Percentiles rank a stretch among this genome's conserved stretches.
Evolutionary conservation across 2,113 vertebrate genomes (phyloP).

Genomic region (Sinocyclocheilus anshuiensis): DNA sequence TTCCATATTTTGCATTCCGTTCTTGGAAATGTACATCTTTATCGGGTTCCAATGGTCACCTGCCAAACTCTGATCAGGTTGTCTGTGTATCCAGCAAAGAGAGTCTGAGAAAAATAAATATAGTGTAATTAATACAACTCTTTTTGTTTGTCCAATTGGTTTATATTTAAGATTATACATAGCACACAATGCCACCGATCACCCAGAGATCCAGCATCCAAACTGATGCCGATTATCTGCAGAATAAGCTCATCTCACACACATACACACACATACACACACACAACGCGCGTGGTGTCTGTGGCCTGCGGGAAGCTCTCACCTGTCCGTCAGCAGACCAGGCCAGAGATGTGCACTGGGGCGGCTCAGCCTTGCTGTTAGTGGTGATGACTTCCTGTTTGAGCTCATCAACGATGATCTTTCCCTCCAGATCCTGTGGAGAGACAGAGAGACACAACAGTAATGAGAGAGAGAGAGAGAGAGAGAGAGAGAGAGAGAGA

Average conservation of each 20-base stretch:
- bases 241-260: neutral
- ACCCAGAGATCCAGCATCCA: neutral
- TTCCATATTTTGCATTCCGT: conserved; percentile 43
- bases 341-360: conserved; percentile 92
- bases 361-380: conserved; percentile 94
- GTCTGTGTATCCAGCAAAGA: conserved; percentile 95
- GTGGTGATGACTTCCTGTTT: conserved; percentile 97
- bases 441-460: neutral
- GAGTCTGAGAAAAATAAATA: conserved; percentile 76
- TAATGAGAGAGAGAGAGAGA: neutral
- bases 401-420: conserved; percentile 95
- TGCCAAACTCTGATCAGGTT: conserved; percentile 97
- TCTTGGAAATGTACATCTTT: conserved; percentile 65
- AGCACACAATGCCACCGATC: conserved; percentile 16
- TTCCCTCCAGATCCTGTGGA: conserved; percentile 90
- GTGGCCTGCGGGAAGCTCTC: conserved; percentile 29
- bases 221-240: neutral
- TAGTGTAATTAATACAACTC: conserved; percentile 6
- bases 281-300: neutral
- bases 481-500: too few relatives aligned
- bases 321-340: conserved; percentile 99
- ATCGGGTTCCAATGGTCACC: conserved; percentile 94
- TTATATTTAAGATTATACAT: neutral
- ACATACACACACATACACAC: neutral
- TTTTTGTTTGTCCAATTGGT: conserved; percentile 3